phyloP scores from a whole-genome alignment of 2,113 vertebrate genomes.

The Gnathonemus longibarbis region DNA sequence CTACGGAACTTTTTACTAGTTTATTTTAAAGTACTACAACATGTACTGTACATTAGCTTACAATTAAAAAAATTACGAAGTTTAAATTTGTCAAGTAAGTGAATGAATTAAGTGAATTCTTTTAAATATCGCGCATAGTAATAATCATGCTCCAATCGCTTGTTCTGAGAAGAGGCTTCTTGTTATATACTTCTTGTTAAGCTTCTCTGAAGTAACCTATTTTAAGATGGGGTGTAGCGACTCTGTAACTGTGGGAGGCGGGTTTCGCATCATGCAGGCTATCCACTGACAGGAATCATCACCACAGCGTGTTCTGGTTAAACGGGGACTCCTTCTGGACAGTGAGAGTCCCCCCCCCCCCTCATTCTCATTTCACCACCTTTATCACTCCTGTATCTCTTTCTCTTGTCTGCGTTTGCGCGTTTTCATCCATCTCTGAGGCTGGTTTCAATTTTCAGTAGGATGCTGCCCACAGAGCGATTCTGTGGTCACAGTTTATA shows the following conservation, averaged over 20 bases:
- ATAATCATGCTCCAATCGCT: neutral
- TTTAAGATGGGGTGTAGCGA: neutral
- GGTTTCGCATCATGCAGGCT: constrained; percentile 40
- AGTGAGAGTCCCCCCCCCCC: neutral
- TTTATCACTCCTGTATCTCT: constrained; percentile 7
- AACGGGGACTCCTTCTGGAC: constrained; percentile 22
- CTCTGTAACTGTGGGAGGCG: constrained; percentile 34
- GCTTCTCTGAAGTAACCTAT: neutral
- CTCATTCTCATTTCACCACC: neutral
- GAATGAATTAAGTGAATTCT: neutral
- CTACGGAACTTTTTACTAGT: neutral
- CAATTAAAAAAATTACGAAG: neutral
- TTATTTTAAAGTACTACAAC: neutral
- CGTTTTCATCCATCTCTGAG: neutral
- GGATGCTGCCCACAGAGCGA: neutral
- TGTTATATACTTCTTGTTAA: neutral
- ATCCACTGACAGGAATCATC: constrained; percentile 43
- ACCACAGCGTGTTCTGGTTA: neutral
- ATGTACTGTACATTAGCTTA: neutral
- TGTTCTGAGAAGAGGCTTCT: neutral
- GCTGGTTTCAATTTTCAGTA: neutral
- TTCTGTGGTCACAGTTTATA: constrained; percentile 12
- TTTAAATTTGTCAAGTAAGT: neutral
- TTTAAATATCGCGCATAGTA: neutral
- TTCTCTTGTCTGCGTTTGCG: neutral